Evolutionary conservation across 2,113 vertebrate genomes (phyloP).

Genomic region (Corythornis vintsioides): DNA sequence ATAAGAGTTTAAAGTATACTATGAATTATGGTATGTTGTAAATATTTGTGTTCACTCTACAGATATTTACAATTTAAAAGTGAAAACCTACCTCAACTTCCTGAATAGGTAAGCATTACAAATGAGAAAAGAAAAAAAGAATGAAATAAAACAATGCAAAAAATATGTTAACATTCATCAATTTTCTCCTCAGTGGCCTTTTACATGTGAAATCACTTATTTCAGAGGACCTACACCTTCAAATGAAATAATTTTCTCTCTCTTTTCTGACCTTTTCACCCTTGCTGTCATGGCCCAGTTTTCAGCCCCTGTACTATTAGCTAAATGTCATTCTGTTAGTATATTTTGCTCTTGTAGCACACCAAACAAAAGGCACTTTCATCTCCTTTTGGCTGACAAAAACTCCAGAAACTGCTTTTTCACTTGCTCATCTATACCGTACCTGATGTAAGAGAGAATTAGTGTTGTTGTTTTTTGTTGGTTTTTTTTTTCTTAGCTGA

Average conservation of each 20-base stretch:
- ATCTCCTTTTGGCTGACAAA: neutral
- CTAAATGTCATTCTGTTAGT: neutral
- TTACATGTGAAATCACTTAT: slow-evolving; percentile 47
- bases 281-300: neutral
- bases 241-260: slow-evolving; percentile 8
- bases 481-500: neutral
- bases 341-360: neutral
- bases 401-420: neutral
- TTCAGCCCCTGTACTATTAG: neutral
- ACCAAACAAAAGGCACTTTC: neutral
- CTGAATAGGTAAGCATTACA: slow-evolving; percentile 79
- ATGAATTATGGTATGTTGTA: slow-evolving; percentile 1
- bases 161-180: slow-evolving; percentile 66
- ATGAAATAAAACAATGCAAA: slow-evolving; percentile 71
- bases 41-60: slow-evolving; percentile 16
- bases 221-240: slow-evolving; percentile 6
- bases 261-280: neutral
- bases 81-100: slow-evolving; percentile 82
- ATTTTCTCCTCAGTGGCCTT: slow-evolving; percentile 13
- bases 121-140: slow-evolving; percentile 77
- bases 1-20: slow-evolving; percentile 3
- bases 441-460: neutral
- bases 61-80: slow-evolving; percentile 69
- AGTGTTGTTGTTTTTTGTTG: no score
- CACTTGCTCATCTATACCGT: neutral